A percentile compares a stretch with the other conserved stretches of the same genome.
Conservation (phyloP, 2,888 invertebrate species). For the Aleiodes leptofemur region DNA sequence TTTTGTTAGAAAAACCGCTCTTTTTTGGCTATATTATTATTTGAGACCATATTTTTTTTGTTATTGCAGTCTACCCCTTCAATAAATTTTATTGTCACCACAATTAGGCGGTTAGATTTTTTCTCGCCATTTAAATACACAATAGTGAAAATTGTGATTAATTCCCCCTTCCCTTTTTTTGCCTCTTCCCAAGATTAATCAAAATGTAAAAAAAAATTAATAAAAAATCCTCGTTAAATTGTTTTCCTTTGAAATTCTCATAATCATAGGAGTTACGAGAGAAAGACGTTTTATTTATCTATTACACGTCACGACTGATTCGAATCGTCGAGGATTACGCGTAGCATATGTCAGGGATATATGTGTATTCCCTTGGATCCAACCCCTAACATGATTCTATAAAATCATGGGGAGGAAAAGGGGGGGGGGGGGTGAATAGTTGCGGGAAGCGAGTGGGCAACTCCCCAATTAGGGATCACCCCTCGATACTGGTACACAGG, state of each 20-base stretch:
- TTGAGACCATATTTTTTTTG: too few species aligned
- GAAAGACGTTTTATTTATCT: conserved; percentile 70
- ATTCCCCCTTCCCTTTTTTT: neutral
- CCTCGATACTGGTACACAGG: conserved; percentile 53
- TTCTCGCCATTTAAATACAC: conserved; percentile 18
- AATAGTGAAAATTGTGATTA: conserved; percentile 6
- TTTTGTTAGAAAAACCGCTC: too few species aligned
- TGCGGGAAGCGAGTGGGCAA: conserved; percentile 68
- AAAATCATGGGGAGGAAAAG: conserved; percentile 42
- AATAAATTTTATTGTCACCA: conserved; percentile 19
- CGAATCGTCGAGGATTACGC: conserved; percentile 69
- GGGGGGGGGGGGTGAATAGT: conserved; percentile 26
- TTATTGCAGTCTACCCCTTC: neutral
- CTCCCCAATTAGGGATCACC: conserved; percentile 73
- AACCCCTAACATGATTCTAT: conserved; percentile 41
- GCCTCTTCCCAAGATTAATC: neutral
- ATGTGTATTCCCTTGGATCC: conserved; percentile 48
- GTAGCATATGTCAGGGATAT: conserved; percentile 73
- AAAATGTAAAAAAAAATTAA: conserved; percentile 21
- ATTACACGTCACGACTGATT: conserved; percentile 69
- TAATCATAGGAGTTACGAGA: neutral
- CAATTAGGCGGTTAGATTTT: conserved; percentile 2
- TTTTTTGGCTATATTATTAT: too few species aligned
- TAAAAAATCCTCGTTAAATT: neutral
- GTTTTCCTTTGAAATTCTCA: neutral